phyloP scores from a whole-genome alignment of 2,888 invertebrate genomes.

The Eupithecia pulchellata region DNA sequence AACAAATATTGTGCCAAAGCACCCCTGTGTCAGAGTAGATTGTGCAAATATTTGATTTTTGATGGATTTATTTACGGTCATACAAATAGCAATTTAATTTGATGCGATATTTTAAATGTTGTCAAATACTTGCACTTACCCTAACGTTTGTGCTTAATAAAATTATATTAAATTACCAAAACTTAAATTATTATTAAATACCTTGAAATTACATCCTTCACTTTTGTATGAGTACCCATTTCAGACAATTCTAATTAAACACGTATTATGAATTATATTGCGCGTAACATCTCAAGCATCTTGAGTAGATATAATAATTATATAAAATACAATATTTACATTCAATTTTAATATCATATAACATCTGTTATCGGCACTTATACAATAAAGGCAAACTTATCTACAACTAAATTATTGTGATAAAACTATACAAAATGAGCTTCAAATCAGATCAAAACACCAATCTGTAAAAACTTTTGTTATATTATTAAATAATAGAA shows the following conservation, averaged over 20 bases:
- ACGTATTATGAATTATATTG: slow-evolving; percentile 53
- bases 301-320: slow-evolving; percentile 59
- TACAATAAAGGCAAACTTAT: slow-evolving; percentile 44
- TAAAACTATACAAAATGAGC: slow-evolving; percentile 43
- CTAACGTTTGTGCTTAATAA: slow-evolving; percentile 52
- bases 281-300: slow-evolving; percentile 61
- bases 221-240: slow-evolving; percentile 59
- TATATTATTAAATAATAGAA: slow-evolving; percentile 33
- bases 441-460: slow-evolving; percentile 45
- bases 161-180: slow-evolving; percentile 72
- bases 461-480: slow-evolving; percentile 25
- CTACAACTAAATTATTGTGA: slow-evolving; percentile 40
- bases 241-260: slow-evolving; percentile 47
- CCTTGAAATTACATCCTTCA: slow-evolving; percentile 42
- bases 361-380: slow-evolving; percentile 50
- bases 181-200: slow-evolving; percentile 53
- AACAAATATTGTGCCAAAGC: slow-evolving; percentile 55
- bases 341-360: slow-evolving; percentile 48
- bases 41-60: slow-evolving; percentile 20
- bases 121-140: slow-evolving; percentile 32
- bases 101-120: neutral
- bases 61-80: neutral
- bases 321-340: slow-evolving; percentile 73
- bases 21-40: slow-evolving; percentile 50
- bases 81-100: neutral